Evolutionary conservation across 2,113 vertebrate species (phyloP).

Genomic region (Cololabis saira): DNA sequence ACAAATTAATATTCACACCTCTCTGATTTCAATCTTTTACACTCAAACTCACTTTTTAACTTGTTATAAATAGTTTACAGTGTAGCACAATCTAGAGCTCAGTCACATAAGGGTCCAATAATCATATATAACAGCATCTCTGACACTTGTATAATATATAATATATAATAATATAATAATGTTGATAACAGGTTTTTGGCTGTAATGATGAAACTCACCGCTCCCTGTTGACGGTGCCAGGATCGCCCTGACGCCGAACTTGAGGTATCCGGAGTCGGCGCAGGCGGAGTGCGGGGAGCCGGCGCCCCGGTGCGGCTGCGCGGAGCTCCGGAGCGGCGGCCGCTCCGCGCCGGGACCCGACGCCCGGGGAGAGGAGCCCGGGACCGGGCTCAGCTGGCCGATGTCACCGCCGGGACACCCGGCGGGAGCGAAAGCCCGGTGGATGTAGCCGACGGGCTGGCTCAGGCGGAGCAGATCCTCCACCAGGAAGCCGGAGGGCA

Average conservation of each 20-base stretch:
- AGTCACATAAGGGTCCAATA: no score
- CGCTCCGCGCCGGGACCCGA: constrained; percentile 76
- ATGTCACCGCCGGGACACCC: constrained; percentile 36
- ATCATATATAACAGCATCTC: no score
- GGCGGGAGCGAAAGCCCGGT: constrained; percentile 77
- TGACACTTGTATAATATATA: no score
- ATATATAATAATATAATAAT: no score
- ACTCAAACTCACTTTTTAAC: no score
- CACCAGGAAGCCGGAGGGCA: constrained; percentile 90
- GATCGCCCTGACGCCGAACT: constrained; percentile 97
- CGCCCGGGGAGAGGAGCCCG: constrained; percentile 69
- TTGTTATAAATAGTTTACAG: no score
- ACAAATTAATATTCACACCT: no score
- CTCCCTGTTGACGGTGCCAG: constrained; percentile 88
- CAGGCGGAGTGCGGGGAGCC: constrained; percentile 55
- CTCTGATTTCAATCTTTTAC: no score
- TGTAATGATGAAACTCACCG: constrained; percentile 77
- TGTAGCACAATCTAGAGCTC: no score
- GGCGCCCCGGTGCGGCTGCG: constrained; percentile 74
- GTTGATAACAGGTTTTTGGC: no score
- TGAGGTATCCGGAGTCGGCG: constrained; percentile 87
- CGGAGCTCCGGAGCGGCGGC: constrained; percentile 45
- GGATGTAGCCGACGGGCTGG: constrained; percentile 83
- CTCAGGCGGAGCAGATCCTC: constrained; percentile 92
- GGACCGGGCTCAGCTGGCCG: constrained; percentile 18